Base-by-base conservation (phyloP, 2,797 vertebrate genomes). In the Scyliorhinus canicula region DNA sequence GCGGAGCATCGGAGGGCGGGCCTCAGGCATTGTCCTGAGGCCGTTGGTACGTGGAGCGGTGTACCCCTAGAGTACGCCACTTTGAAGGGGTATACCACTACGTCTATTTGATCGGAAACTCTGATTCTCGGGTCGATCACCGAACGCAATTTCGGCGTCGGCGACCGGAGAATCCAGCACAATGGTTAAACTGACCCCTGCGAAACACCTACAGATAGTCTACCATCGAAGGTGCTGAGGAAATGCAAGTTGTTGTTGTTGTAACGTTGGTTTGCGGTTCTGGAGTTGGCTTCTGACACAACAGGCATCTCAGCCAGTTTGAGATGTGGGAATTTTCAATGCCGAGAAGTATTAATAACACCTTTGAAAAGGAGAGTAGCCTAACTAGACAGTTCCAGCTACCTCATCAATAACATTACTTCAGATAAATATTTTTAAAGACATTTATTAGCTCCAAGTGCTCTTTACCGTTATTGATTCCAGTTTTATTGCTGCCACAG, bases 371-470 rank as follows among this genome's bases (percentile, higher is more conserved):
- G 26, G 24, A 35, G 47, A 16, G 28, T 28, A 71, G 67, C 47
- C 28, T 35, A 71, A 94, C 65, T 50, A 94, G 31, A 94, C 47
- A 69, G 26, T 52, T 35, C 71, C 6, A 94, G 44, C 47, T 4
- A n/a, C 19, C 44, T 28, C 67, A 74, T 94, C 93, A 94, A 94
- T 94, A 94, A 55, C 44, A 74, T 94, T 94, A 94, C 67, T 74
- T 71, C 93, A 94, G 93, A 94, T 94, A 94, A 74, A 94, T 69
- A 94, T 71, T 94, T 94, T 71, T 71, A 74, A 74, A 74, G 93
- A 69, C 67, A 71, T 94, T 94, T 94, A 94, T 94, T 71, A 71
- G 67, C 71, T 94, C 16, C 93, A 94, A 94, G 93, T 50, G 67
- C 63, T 74, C 65, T 52, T 90, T 90, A 90, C 55, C n/a, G 47